Conservation (phyloP, 2,888 invertebrate species). For the Tuberolachnus salignus region DNA sequence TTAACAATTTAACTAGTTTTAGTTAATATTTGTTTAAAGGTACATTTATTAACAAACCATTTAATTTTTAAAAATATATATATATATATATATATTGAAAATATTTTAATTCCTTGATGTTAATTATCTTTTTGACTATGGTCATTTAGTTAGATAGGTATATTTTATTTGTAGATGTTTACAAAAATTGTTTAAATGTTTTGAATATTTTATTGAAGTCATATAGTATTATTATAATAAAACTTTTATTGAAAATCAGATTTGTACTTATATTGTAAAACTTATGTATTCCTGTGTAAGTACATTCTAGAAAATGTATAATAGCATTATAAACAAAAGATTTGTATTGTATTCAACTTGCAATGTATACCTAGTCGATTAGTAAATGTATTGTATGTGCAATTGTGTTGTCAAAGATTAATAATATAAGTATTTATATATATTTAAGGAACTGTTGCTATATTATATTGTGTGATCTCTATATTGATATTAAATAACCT, state of each 20-base stretch:
- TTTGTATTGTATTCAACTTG: neutral
- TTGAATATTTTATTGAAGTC: slow-evolving; percentile 16
- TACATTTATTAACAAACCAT: neutral
- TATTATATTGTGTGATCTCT: too few relatives aligned
- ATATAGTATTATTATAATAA: slow-evolving; percentile 34
- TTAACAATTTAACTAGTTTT: neutral
- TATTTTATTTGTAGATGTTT: slow-evolving; percentile 15
- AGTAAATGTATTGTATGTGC: neutral
- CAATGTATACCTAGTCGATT: too few relatives aligned
- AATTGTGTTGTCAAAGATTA: slow-evolving; percentile 1
- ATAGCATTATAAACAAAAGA: slow-evolving; percentile 10
- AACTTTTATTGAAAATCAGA: neutral
- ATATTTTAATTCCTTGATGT: too few relatives aligned
- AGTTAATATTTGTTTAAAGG: slow-evolving; percentile 8
- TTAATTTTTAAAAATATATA: too few relatives aligned
- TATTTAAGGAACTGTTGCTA: neutral
- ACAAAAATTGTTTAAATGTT: slow-evolving; percentile 10
- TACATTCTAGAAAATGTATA: neutral
- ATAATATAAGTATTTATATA: neutral
- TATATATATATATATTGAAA: too few relatives aligned
- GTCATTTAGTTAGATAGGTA: too few relatives aligned
- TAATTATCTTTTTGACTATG: too few relatives aligned
- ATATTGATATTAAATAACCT: too few relatives aligned
- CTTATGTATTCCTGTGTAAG: neutral
- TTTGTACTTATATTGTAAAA: neutral